Evolutionary conservation across 35 echinoderm and acorn worm genomes (phyloP).

Genomic region (Eucidaris tribuloides): DNA sequence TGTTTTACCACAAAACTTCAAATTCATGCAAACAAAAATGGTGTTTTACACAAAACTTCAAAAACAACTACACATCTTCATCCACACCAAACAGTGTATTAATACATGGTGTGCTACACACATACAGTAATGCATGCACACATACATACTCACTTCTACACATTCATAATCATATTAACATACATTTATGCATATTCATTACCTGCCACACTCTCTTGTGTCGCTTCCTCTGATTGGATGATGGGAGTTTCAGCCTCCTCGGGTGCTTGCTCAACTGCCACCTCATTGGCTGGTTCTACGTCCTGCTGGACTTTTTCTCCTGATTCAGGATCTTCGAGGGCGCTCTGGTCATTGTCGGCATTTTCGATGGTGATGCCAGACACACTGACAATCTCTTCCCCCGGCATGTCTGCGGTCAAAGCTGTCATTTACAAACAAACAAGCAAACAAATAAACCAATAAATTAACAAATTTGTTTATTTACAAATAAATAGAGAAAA

Average conservation of each 20-base stretch:
- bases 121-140: too few relatives aligned
- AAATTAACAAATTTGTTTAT: background rate
- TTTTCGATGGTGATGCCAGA: background rate
- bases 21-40: too few relatives aligned
- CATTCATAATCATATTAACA: too few relatives aligned
- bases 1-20: too few relatives aligned
- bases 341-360: background rate
- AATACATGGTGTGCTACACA: too few relatives aligned
- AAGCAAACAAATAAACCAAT: background rate
- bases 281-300: background rate
- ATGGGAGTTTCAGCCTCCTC: background rate
- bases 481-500: background rate
- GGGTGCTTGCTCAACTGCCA: background rate
- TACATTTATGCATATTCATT: too few relatives aligned
- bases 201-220: background rate
- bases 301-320: background rate
- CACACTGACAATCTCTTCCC: background rate
- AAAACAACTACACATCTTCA: too few relatives aligned
- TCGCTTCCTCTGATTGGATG: background rate
- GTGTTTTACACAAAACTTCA: too few relatives aligned
- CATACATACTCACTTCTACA: too few relatives aligned
- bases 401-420: background rate
- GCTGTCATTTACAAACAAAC: background rate
- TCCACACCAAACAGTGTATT: too few relatives aligned
- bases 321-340: constrained; percentile 6